Evolutionary conservation across 2,797 vertebrate species (phyloP).

Genomic region (Bradypodion pumilum): DNA sequence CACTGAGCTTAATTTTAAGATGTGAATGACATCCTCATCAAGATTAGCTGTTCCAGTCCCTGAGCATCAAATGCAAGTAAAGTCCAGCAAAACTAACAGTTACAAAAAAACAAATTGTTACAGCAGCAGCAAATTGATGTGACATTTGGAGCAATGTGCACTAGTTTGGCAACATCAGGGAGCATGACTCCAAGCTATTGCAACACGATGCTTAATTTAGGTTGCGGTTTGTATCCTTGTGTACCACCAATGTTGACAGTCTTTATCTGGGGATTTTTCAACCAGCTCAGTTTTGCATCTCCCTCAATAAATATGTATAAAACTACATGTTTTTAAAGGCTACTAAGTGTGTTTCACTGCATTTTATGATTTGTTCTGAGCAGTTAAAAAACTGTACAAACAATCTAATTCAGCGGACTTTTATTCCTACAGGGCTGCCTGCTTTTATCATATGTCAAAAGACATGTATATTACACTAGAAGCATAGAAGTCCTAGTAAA

Average conservation of each 20-base stretch:
- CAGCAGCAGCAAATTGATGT: constrained; percentile 33
- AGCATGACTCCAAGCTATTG: constrained; percentile 25
- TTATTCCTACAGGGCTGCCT: background rate
- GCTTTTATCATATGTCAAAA: background rate
- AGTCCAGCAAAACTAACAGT: accelerated
- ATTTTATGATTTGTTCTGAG: constrained; percentile 29
- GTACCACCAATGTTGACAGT: background rate
- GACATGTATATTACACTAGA: background rate
- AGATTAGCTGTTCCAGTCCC: background rate
- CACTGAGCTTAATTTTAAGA: accelerated
- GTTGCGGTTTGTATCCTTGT: accelerated
- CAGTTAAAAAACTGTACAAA: background rate
- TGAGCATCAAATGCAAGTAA: background rate
- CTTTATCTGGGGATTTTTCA: background rate
- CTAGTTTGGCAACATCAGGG: constrained; percentile 27
- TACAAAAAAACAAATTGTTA: background rate
- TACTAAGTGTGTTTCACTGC: constrained; percentile 34
- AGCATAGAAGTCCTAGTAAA: background rate
- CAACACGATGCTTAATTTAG: constrained; percentile 27
- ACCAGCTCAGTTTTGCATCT: constrained; percentile 12
- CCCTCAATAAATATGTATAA: constrained; percentile 25
- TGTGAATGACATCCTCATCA: accelerated
- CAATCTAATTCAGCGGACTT: accelerated
- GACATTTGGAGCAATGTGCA: constrained; percentile 47
- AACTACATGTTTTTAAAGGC: constrained; percentile 9